phyloP scores from a whole-genome alignment of 1,140 invertebrate genomes.

The Tetramorium simillimum region DNA sequence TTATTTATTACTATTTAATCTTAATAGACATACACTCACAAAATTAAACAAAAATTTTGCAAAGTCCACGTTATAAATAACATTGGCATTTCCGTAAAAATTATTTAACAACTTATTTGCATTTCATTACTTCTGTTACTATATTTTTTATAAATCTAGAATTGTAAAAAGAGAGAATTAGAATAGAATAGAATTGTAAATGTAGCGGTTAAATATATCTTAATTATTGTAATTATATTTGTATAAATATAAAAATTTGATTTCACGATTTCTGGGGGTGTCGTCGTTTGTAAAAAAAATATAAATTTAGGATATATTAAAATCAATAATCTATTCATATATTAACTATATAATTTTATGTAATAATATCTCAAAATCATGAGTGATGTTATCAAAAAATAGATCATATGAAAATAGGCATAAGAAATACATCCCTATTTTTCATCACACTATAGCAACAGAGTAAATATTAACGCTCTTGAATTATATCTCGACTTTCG shows the following conservation, averaged over 20 bases:
- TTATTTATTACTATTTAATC: background rate
- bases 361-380: background rate
- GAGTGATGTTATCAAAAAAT: background rate
- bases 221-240: background rate
- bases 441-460: background rate
- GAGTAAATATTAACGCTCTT: slow-evolving; percentile 1
- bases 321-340: background rate
- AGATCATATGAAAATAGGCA: slow-evolving; percentile 38
- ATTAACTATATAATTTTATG: background rate
- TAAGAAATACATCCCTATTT: background rate
- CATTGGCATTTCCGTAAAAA: background rate
- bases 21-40: background rate
- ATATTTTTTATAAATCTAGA: background rate
- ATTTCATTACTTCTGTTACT: background rate
- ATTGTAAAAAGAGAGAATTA: background rate
- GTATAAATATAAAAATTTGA: background rate
- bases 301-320: background rate
- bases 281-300: background rate
- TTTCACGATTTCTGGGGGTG: background rate
- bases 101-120: background rate
- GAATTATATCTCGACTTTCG: slow-evolving; percentile 1
- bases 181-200: too few species aligned
- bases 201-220: background rate
- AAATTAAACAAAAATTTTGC: background rate
- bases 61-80: background rate